phyloP scores from a whole-genome alignment of 2,888 invertebrate species.

The Euproctis similis region DNA sequence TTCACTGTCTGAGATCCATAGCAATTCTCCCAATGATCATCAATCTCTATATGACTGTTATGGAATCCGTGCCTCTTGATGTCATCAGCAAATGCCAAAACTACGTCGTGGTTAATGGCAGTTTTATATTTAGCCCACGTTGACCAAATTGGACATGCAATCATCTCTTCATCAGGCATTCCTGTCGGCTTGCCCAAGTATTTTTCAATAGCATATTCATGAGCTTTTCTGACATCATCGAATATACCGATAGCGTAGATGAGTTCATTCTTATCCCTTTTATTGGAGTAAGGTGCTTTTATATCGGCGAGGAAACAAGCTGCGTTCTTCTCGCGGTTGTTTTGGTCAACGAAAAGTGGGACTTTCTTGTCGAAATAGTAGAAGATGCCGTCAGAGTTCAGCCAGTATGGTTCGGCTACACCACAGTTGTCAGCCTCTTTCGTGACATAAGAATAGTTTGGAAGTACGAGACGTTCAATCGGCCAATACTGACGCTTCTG shows the following conservation, averaged over 20 bases:
- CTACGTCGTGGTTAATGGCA: conserved; percentile 65
- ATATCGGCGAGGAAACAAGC: conserved; percentile 71
- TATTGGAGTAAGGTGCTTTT: conserved; percentile 61
- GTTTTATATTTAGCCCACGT: conserved; percentile 78
- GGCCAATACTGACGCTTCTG: conserved; percentile 78
- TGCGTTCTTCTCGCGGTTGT: conserved; percentile 56
- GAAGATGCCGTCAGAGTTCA: conserved; percentile 79
- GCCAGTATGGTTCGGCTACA: conserved; percentile 79
- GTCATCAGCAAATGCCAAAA: conserved; percentile 67
- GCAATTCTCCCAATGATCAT: conserved; percentile 79
- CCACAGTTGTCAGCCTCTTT: conserved; percentile 75
- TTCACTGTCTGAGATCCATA: conserved; percentile 77
- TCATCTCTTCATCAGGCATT: conserved; percentile 73
- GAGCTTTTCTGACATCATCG: conserved; percentile 73
- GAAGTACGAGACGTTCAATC: conserved; percentile 67
- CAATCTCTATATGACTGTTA: conserved; percentile 77
- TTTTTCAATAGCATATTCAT: conserved; percentile 76
- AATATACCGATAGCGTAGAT: conserved; percentile 78
- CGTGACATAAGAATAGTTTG: conserved; percentile 73
- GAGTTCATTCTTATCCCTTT: conserved; percentile 54
- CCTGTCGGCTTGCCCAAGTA: conserved; percentile 75
- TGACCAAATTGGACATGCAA: conserved; percentile 79
- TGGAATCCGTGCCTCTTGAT: conserved; percentile 66
- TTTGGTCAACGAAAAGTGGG: conserved; percentile 81
- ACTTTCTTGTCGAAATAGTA: conserved; percentile 77